These are phyloP conservation scores for Panurus biarmicus DNA, from an alignment of 2,113 vertebrate genomes.

Conservation along the genomic window DNA sequence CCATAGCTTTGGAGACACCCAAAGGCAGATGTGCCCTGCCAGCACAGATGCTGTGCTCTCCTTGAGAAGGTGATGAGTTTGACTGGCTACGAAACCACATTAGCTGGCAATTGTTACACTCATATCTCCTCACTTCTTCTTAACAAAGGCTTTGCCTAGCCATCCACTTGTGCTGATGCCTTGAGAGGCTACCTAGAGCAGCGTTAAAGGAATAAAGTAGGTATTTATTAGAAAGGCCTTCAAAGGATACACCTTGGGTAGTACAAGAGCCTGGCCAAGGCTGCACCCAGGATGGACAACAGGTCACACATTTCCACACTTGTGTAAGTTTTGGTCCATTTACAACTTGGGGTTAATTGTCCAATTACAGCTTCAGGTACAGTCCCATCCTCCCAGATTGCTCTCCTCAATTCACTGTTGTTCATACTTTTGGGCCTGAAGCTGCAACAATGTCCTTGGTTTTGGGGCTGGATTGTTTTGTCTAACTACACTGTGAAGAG, in stretches of 20 bases:
- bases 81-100: background rate
- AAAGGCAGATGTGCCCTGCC: background rate
- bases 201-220: background rate
- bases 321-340: background rate
- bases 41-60: background rate
- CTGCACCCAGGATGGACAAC: background rate
- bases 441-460: background rate
- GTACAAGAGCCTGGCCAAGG: background rate
- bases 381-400: background rate
- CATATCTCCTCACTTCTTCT: background rate
- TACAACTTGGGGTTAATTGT: background rate
- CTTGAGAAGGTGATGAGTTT: background rate
- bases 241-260: background rate
- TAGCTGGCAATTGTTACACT: accelerated
- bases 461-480: background rate
- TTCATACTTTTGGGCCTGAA: background rate
- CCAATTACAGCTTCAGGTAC: background rate
- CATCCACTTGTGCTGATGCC: background rate
- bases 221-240: background rate
- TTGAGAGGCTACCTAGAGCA: background rate
- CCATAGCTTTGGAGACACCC: background rate
- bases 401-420: background rate
- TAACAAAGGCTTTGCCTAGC: background rate
- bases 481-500: background rate
- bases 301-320: background rate